Evolutionary conservation across 2,888 invertebrate species (phyloP), one percentile per base, ranked within the genome.

Genomic region (Euzophera pinguis): DNA sequence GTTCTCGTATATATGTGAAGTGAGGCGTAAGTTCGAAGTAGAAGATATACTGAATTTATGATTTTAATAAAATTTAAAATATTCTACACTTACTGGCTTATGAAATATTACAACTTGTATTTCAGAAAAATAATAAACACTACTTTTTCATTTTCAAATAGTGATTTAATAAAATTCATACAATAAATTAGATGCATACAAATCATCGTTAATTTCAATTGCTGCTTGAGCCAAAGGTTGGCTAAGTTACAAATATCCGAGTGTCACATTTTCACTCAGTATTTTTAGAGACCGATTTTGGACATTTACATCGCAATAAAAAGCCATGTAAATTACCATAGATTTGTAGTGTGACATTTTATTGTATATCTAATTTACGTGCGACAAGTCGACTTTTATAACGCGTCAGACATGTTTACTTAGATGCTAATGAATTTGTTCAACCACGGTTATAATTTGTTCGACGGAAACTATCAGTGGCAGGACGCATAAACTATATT

Each of bases 401-500:
- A 17, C 22, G 43, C 34, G 3, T 22, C 35, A 10, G 42, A 51
- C 43, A 51, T 35, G 42, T 43, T 51, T 51, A 43, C 37, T 43
- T 43, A 42, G 51, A 43, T 42, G 37, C 58, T 70, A 73, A 73
- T 73, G 65, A 73, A 71, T 76, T 74, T 70, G 65, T 72, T 67
- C 62, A 63, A 58, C 59, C 57, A 32, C 32, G 32, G 29, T 45
- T 45, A 62, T 71, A 69, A 74, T 76, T 75, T 70, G 60, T 59
- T 61, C 63, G 61, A 60, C 81, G 81, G 81, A 82, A 78, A 69
- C 71, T 65, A 71, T 79, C 71, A 68, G 16, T 41, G 53, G 55
- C 78, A 78, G 83, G 81, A 83, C 67, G 63, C 69, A 81, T 83
- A 81, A 80, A 80, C 57, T 67, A 62, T 57, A 54, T 59, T 51